Percentiles rank a stretch among this genome's conserved stretches.
Evolutionary conservation across 2,113 vertebrate species (phyloP).

Genomic region (Bujurquina vittata): DNA sequence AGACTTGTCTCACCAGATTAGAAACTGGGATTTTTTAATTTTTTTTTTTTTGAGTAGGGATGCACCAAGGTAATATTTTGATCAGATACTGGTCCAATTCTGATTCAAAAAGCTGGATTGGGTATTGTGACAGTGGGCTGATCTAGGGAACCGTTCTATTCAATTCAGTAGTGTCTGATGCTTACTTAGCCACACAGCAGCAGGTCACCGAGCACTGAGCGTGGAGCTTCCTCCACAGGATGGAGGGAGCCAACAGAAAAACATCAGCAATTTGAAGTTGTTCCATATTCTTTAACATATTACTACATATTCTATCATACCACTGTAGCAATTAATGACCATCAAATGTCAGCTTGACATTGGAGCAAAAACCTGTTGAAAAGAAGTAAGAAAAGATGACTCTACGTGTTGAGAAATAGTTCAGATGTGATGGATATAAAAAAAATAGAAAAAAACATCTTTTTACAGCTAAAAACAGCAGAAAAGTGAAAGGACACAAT

Average conservation of each 20-base stretch:
- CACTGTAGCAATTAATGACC: neutral
- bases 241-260: neutral
- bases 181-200: neutral
- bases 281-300: neutral
- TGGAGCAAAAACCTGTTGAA: neutral
- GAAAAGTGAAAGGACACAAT: neutral
- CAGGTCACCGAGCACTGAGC: neutral
- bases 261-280: neutral
- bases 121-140: neutral
- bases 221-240: neutral
- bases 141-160: neutral
- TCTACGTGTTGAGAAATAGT: neutral
- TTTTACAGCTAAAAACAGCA: neutral
- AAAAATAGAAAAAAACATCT: neutral
- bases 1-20: neutral
- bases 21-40: neutral
- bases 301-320: no score
- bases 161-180: neutral
- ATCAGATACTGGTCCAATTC: neutral
- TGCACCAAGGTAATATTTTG: neutral
- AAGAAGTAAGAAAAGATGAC: neutral
- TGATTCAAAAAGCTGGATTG: neutral
- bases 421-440: rapidly evolving
- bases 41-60: neutral
- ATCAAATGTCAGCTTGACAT: neutral